Evolutionary conservation across 1,140 invertebrate genomes (phyloP).

Genomic region (Wasmannia auropunctata): DNA sequence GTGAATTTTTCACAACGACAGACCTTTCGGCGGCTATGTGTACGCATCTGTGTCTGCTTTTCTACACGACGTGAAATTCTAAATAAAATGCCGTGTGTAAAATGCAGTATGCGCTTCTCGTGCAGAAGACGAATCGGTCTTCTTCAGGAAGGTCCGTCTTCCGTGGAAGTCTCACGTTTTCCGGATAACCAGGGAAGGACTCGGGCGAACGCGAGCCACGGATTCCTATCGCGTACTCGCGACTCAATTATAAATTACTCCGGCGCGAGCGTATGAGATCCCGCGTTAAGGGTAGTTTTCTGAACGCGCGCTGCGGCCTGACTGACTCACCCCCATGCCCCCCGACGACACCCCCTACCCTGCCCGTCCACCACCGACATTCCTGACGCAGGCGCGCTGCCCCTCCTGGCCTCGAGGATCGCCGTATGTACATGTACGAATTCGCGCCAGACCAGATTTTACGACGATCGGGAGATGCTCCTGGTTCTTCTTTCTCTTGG

Average conservation of each 20-base stretch:
- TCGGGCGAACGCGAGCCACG: constrained; percentile 14
- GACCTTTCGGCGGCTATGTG: neutral
- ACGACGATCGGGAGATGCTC: constrained; percentile 50
- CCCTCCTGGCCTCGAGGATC: constrained; percentile 29
- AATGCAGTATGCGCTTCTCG: neutral
- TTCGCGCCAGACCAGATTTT: constrained; percentile 72
- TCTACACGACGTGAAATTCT: neutral
- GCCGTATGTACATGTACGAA: constrained; percentile 70
- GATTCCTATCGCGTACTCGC: constrained; percentile 43
- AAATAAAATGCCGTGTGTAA: constrained; percentile 26
- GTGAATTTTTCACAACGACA: neutral
- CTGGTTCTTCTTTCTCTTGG: neutral
- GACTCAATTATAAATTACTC: constrained; percentile 64
- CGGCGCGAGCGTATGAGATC: constrained; percentile 53
- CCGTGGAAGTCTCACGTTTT: constrained; percentile 18
- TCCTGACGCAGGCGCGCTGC: constrained; percentile 75
- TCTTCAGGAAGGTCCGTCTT: neutral
- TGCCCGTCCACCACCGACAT: constrained; percentile 63
- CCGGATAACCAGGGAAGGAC: neutral
- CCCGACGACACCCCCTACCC: constrained; percentile 70
- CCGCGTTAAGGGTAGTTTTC: constrained; percentile 81
- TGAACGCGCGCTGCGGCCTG: constrained; percentile 85
- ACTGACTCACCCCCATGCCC: constrained; percentile 84
- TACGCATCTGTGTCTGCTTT: neutral
- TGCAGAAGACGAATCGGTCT: neutral